Evolutionary conservation across 2,888 invertebrate species (phyloP).

Genomic region (Bruchidius siliquastri): DNA sequence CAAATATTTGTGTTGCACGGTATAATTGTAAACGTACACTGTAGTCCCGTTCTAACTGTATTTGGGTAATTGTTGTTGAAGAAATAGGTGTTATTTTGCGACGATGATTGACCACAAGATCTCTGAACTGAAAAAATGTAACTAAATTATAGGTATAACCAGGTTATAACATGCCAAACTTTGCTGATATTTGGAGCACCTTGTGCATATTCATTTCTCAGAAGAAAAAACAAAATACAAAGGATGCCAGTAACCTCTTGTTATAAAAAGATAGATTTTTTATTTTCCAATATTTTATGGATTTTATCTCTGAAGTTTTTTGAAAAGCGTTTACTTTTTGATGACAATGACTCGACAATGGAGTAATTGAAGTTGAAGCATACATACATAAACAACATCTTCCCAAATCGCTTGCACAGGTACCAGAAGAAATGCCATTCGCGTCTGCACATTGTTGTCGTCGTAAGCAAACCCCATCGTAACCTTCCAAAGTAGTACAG

Average conservation of each 20-base stretch:
- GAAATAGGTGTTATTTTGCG: constrained; percentile 80
- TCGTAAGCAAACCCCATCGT: constrained; percentile 71
- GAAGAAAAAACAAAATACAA: too few species aligned
- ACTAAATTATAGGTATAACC: too few species aligned
- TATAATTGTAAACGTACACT: constrained; percentile 67
- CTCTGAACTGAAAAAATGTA: constrained; percentile 57
- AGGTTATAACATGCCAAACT: too few species aligned
- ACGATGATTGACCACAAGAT: constrained; percentile 66
- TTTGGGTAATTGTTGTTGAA: constrained; percentile 72
- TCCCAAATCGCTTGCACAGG: constrained; percentile 68
- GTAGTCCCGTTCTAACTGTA: constrained; percentile 62
- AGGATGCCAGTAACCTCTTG: too few species aligned
- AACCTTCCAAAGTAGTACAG: constrained; percentile 62
- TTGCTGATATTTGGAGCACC: too few species aligned
- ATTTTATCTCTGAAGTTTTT: too few species aligned
- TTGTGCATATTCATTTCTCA: too few species aligned
- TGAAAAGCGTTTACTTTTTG: too few species aligned
- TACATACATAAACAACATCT: constrained; percentile 77
- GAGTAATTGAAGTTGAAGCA: neutral
- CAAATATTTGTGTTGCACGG: constrained; percentile 65
- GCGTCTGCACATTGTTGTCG: constrained; percentile 66
- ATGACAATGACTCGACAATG: too few species aligned
- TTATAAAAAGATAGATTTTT: too few species aligned
- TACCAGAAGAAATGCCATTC: constrained; percentile 67
- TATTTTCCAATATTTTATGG: too few species aligned